These are phyloP conservation scores for Ormyrus pomaceus DNA, from an alignment of 2,888 invertebrate species.

Conservation along the genomic window DNA sequence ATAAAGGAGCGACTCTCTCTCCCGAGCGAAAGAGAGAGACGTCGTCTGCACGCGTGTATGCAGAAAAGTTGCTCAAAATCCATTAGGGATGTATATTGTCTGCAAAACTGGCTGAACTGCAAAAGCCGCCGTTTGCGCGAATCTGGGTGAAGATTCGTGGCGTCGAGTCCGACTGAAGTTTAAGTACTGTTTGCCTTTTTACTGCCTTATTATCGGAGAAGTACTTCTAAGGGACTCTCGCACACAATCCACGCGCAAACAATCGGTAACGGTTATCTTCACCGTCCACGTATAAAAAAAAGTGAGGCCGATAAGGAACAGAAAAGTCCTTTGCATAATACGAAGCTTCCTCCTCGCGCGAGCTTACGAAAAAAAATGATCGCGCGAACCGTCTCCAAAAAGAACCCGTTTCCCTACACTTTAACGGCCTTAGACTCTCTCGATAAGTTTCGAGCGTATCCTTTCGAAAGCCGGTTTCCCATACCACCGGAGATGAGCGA, in stretches of 20 bases:
- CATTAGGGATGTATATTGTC: conserved; percentile 28
- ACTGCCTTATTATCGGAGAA: too few relatives aligned
- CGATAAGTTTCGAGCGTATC: neutral
- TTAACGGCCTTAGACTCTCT: neutral
- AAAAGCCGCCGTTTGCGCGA: too few relatives aligned
- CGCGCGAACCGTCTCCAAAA: neutral
- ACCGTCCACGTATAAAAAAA: neutral
- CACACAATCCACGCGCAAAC: neutral
- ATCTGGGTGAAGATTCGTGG: too few relatives aligned
- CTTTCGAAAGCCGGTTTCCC: conserved; percentile 28
- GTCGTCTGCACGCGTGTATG: too few relatives aligned
- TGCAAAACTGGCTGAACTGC: too few relatives aligned
- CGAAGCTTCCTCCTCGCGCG: conserved; percentile 10
- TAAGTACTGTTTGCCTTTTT: too few relatives aligned
- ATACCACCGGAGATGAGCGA: neutral
- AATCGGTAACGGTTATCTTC: neutral
- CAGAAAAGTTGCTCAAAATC: neutral
- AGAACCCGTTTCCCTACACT: conserved; percentile 20
- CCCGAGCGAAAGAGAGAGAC: too few relatives aligned
- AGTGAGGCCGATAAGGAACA: neutral
- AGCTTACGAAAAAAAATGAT: conserved; percentile 38
- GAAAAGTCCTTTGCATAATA: conserved; percentile 8
- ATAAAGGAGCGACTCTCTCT: too few relatives aligned
- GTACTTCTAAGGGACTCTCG: too few relatives aligned
- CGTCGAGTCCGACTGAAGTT: too few relatives aligned